Evolutionary conservation across 2,797 vertebrate species (phyloP).

Genomic region (Tangara arthus): DNA sequence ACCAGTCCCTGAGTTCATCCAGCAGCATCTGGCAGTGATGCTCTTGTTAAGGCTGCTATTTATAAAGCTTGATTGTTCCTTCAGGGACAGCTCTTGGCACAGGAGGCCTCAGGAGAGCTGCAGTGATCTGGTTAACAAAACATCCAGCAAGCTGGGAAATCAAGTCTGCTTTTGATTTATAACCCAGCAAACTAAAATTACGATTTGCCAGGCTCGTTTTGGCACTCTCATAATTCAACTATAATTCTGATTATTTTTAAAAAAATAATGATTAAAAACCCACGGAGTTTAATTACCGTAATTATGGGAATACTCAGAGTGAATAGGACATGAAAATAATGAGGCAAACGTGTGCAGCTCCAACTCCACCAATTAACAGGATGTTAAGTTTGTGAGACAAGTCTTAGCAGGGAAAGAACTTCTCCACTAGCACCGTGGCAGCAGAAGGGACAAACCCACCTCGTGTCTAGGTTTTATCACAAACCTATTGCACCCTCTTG

Average conservation of each 20-base stretch:
- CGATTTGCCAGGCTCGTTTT: slow-evolving; percentile 47
- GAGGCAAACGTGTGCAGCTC: neutral
- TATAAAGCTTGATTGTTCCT: slow-evolving; percentile 63
- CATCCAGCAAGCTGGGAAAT: slow-evolving; percentile 50
- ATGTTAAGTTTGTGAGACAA: neutral
- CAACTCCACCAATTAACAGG: neutral
- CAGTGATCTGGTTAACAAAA: slow-evolving; percentile 61
- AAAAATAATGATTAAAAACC: slow-evolving; percentile 17
- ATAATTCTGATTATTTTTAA: slow-evolving; percentile 21
- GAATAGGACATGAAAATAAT: slow-evolving; percentile 49
- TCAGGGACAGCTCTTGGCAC: slow-evolving; percentile 32
- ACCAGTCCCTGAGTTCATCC: neutral
- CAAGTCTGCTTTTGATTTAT: slow-evolving; percentile 65
- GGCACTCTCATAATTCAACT: slow-evolving; percentile 54
- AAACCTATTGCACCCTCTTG: slow-evolving; percentile 61
- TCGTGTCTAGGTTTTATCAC: neutral
- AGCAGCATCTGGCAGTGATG: slow-evolving; percentile 43
- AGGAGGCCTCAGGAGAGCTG: neutral
- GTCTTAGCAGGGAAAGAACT: neutral
- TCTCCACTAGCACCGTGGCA: neutral
- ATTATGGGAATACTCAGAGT: slow-evolving; percentile 44
- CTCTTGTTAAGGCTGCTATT: slow-evolving; percentile 49
- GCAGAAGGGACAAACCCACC: neutral
- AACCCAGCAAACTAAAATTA: slow-evolving; percentile 38
- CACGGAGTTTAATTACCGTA: slow-evolving; percentile 34